Conservation (phyloP, 2,797 vertebrate species). For the Orientallactaga sibirica region DNA sequence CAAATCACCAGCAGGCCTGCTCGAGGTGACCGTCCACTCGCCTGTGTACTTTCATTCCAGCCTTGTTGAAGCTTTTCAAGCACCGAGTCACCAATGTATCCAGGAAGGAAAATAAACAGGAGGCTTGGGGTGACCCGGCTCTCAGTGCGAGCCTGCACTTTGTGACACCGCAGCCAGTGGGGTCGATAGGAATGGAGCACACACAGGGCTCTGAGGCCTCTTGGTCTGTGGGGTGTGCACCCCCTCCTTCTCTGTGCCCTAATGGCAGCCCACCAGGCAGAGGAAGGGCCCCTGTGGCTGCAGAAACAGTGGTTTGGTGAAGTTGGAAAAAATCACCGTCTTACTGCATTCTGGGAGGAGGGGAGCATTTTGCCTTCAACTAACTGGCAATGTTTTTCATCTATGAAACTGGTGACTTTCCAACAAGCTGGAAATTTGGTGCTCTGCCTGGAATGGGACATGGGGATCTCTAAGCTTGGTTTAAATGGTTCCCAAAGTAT, state of each 20-base stretch:
- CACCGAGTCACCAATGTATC: constrained; percentile 86
- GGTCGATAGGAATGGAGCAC: constrained; percentile 59
- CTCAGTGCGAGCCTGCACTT: constrained; percentile 86
- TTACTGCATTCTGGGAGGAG: constrained; percentile 3
- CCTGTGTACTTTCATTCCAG: constrained; percentile 85
- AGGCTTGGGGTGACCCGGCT: constrained; percentile 84
- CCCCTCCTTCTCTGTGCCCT: constrained; percentile 8
- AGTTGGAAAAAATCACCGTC: background rate
- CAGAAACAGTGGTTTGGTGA: background rate
- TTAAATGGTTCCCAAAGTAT: background rate
- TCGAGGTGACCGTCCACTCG: constrained; percentile 86
- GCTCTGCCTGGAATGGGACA: background rate
- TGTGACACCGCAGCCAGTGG: constrained; percentile 82
- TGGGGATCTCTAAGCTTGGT: background rate
- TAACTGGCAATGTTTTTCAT: background rate
- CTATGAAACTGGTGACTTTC: background rate
- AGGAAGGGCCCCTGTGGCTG: constrained; percentile 57
- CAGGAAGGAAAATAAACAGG: constrained; percentile 91
- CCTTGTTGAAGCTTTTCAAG: constrained; percentile 87
- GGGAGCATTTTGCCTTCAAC: background rate
- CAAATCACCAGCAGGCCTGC: constrained; percentile 89
- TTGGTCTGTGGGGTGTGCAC: constrained; percentile 7
- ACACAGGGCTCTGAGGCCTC: constrained; percentile 36
- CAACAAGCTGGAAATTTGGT: background rate
- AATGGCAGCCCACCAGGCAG: constrained; percentile 67